Percentiles rank a stretch among this genome's conserved stretches.
Conservation (phyloP, 2,113 vertebrate species). For the Cyrtonyx montezumae region DNA sequence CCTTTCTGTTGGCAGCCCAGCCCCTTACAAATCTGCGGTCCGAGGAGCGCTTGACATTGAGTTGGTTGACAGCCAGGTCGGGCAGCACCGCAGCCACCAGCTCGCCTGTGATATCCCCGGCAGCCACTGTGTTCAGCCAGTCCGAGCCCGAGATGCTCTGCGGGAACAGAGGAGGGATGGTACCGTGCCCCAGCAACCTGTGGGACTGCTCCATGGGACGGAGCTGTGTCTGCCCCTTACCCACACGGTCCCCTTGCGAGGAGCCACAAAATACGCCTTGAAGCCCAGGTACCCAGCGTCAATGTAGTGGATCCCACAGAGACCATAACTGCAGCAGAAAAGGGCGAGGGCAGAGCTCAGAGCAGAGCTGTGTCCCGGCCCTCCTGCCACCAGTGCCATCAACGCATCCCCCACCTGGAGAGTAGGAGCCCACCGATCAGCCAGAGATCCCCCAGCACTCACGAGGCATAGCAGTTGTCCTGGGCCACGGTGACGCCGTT, state of each 20-base stretch:
- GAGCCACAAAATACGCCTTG: slow-evolving; percentile 84
- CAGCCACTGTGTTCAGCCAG: slow-evolving; percentile 86
- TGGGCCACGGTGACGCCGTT: slow-evolving; percentile 86
- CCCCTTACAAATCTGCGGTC: slow-evolving; percentile 89
- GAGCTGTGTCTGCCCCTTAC: slow-evolving; percentile 74
- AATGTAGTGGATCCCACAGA: slow-evolving; percentile 91
- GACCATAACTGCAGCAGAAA: slow-evolving; percentile 74
- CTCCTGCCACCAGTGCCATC: too few relatives aligned
- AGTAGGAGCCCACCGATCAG: background rate
- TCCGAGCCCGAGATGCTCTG: slow-evolving; percentile 92
- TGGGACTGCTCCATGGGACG: too few relatives aligned
- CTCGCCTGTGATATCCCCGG: slow-evolving; percentile 86
- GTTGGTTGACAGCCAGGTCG: slow-evolving; percentile 71
- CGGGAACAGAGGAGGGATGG: background rate
- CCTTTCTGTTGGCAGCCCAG: background rate
- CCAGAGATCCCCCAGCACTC: background rate
- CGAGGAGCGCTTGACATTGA: slow-evolving; percentile 80
- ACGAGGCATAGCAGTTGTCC: slow-evolving; percentile 90
- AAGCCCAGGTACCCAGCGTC: slow-evolving; percentile 86
- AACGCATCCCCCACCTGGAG: background rate
- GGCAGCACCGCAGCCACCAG: slow-evolving; percentile 85
- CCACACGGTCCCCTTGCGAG: slow-evolving; percentile 89
- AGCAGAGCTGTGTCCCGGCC: too few relatives aligned
- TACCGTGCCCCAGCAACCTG: too few relatives aligned
- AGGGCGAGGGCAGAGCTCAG: accelerated